Evolutionary conservation across 2,797 vertebrate genomes (phyloP), one percentile per base, ranked within the genome.

Genomic region (Pantherophis vulpinus): DNA sequence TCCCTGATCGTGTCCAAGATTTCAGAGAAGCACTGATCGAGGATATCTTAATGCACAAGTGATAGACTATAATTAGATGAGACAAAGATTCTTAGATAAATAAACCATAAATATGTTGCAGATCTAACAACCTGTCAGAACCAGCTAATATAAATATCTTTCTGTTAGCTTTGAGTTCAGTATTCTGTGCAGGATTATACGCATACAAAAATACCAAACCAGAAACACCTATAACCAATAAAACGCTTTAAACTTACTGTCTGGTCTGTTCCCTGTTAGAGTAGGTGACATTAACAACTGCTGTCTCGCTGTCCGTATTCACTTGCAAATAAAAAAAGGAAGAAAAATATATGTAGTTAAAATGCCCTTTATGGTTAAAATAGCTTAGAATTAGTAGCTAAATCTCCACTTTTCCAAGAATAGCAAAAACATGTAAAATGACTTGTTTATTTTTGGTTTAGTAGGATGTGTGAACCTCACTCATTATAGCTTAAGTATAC

Each of bases 201-300:
- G 11, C 12, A 93, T 8, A 23, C 54, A 13, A 27, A 27, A 56
- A 74, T 29, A 37, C 54, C 20, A 51, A 86, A 37, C 32, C 10
- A 58, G 25, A 87, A 29, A n/a, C 51, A 90, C 58, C 6, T 88
- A 29, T 63, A 87, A 55, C 32, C 37, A 60, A 83, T 54, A 54
- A 32, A 58, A 11, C 0, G 32, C 25, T 86, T 86, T 16, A 37
- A 88, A 98, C 99, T 98, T 96, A 99, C 99, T 99, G 99, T 96
- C 99, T 98, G 94, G 99, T 99, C 70, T 99, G 99, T 91, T 99
- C 99, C 95, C 99, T 96, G 94, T 98, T 99, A 88, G 98, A 98
- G 9, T 99, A 99, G 91, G 99, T 99, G 95, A 99, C 99, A 0
- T 99, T 99, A 86, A 99, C 99, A 92, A 99, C 99, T 0, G 99